phyloP scores from a whole-genome alignment of 2,888 invertebrate genomes.

The Xiphydria camelus region DNA sequence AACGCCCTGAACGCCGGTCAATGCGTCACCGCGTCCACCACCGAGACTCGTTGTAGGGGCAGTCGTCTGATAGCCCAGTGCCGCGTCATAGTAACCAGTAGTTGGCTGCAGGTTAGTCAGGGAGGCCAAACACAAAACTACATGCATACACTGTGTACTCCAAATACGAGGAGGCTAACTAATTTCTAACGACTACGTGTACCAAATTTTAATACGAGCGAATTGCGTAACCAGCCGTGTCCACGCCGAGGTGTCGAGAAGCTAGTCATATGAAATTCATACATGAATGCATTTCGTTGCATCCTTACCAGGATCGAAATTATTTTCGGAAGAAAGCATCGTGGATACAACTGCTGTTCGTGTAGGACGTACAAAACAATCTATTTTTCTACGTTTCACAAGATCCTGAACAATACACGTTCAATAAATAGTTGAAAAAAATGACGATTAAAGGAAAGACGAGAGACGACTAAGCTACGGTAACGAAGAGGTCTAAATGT shows the following conservation, averaged over 20 bases:
- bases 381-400: slow-evolving; percentile 19
- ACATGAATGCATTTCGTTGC: background rate
- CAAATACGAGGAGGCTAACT: slow-evolving; percentile 53
- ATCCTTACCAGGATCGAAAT: slow-evolving; percentile 11
- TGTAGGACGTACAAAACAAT: slow-evolving; percentile 20
- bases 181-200: slow-evolving; percentile 33
- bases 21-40: slow-evolving; percentile 68
- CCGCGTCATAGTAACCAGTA: slow-evolving; percentile 70
- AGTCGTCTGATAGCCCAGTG: slow-evolving; percentile 70
- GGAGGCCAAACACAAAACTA: slow-evolving; percentile 57
- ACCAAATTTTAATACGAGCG: too few species aligned
- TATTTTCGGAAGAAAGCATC: too few species aligned
- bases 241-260: background rate
- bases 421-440: too few species aligned
- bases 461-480: too few species aligned
- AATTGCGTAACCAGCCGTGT: slow-evolving; percentile 5
- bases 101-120: slow-evolving; percentile 58
- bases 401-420: background rate
- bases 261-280: background rate
- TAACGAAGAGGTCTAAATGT: too few species aligned
- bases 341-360: slow-evolving; percentile 25
- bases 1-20: slow-evolving; percentile 63
- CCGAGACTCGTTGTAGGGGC: slow-evolving; percentile 67
- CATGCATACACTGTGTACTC: slow-evolving; percentile 58
- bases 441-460: too few species aligned